Evolutionary conservation across 2,113 vertebrate species (phyloP).

Genomic region (Deroptyus accipitrinus): DNA sequence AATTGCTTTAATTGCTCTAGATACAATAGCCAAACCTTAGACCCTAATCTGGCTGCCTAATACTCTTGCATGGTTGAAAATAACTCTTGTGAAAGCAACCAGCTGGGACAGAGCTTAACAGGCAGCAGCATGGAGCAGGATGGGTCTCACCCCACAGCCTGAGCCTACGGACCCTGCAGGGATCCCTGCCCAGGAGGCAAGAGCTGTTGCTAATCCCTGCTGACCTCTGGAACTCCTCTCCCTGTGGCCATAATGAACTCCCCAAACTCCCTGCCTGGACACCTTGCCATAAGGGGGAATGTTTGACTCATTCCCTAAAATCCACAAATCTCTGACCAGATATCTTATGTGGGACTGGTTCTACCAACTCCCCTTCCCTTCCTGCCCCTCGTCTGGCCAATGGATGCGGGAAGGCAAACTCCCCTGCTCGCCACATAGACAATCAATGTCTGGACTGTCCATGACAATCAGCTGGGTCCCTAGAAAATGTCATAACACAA

Average conservation of each 20-base stretch:
- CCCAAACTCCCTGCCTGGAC: not conserved
- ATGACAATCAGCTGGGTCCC: not conserved
- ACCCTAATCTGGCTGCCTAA: conserved; percentile 33
- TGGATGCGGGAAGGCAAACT: not conserved
- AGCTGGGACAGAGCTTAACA: conserved; percentile 29
- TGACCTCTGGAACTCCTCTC: not conserved
- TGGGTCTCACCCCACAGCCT: not conserved
- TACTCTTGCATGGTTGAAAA: conserved; percentile 21
- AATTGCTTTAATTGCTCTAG: conserved; percentile 57
- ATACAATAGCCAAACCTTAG: conserved; percentile 18
- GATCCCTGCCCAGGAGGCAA: not conserved
- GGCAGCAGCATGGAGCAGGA: not conserved
- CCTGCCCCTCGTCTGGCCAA: not conserved
- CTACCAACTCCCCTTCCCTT: not conserved
- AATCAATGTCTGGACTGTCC: not conserved
- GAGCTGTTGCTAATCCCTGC: not conserved
- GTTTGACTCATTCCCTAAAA: not conserved
- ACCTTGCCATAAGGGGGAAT: not conserved
- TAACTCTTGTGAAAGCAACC: conserved; percentile 34
- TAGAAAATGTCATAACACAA: not conserved
- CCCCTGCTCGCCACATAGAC: not conserved
- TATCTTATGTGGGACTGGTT: not conserved
- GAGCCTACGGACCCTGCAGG: fast-evolving
- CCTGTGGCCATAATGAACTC: not conserved
- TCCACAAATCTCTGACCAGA: not conserved